These are phyloP conservation scores for Nyctibius grandis DNA, from an alignment of 2,797 vertebrate genomes.

Conservation along the genomic window DNA sequence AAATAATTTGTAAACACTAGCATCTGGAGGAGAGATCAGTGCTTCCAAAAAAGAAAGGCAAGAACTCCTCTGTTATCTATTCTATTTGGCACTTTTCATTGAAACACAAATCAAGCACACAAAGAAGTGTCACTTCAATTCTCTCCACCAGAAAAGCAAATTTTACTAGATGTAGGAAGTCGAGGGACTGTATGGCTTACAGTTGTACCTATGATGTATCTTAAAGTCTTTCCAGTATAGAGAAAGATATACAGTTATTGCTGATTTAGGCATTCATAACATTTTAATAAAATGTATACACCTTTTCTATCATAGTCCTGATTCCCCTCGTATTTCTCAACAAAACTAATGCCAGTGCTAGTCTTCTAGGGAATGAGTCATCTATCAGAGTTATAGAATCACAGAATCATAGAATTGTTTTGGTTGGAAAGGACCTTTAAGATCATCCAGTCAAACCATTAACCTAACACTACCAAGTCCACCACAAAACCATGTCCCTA, in stretches of 20 bases:
- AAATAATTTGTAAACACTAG: background rate
- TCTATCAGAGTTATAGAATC: background rate
- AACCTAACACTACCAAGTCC: no score
- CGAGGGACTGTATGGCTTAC: background rate
- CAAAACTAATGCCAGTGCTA: background rate
- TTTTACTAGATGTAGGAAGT: background rate
- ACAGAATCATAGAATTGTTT: no score
- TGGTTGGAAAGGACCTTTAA: no score
- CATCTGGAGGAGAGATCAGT: background rate
- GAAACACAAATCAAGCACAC: background rate
- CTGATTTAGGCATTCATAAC: background rate
- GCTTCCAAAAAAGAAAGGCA: background rate
- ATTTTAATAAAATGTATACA: background rate
- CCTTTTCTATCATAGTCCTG: background rate
- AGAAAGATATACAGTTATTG: background rate
- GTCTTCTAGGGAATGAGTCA: background rate
- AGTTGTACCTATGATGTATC: background rate
- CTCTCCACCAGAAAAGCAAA: background rate
- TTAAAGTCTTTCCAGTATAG: background rate
- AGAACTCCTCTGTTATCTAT: background rate
- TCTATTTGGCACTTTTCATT: background rate
- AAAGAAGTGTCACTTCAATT: background rate
- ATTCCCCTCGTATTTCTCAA: background rate
- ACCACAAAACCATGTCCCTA: no score
- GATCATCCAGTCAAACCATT: no score